Evolutionary conservation across 2,888 invertebrate genomes (phyloP), one percentile per base, ranked within the genome.

Genomic region (Endotricha flammealis): DNA sequence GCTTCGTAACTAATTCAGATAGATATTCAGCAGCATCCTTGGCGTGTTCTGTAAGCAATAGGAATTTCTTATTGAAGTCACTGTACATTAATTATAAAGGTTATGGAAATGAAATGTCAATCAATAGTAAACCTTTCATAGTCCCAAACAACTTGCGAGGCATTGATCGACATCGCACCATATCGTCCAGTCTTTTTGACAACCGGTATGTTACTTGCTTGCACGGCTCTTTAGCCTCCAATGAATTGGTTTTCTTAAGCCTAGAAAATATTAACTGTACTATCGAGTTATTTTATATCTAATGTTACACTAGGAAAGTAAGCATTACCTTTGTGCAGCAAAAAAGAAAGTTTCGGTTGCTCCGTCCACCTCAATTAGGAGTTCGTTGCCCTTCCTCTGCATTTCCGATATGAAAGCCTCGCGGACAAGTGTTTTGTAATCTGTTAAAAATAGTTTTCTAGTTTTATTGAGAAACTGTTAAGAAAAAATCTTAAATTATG

Each of bases 271-370:
- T n/a, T 13, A 33, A 12, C 5, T 11, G 22, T 3, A 9, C 24
- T 36, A 9, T 35, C 12, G n/a, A 8, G 12, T 22, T 5, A 12
- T 11, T 10, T 17, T 16, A 11, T 11, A 6, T 4, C 16, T 24
- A n/a, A n/a, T 10, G 5, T 36, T n/a, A n/a, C n/a, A n/a, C n/a
- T n/a, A n/a, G n/a, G n/a, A n/a, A n/a, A n/a, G n/a, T n/a, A n/a
- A n/a, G n/a, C n/a, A 9, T 3, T 39, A 77, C 83, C 83, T 76
- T 53, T 85, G 83, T 16, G 83, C 82, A n/a, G 80, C 68, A 50
- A 73, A 80, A 56, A 82, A 82, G 48, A 43, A 64, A 1, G 74
- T 70, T 53, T 85, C 85, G 2, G 65, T 46, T 0, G 47, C 59
- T 2, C 67, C 72, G 34, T 73, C 57, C 0, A 67, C 53, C 38